Evolutionary conservation across 2,888 invertebrate species (phyloP), one percentile per base, ranked within the genome.

Genomic region (Timema podura): DNA sequence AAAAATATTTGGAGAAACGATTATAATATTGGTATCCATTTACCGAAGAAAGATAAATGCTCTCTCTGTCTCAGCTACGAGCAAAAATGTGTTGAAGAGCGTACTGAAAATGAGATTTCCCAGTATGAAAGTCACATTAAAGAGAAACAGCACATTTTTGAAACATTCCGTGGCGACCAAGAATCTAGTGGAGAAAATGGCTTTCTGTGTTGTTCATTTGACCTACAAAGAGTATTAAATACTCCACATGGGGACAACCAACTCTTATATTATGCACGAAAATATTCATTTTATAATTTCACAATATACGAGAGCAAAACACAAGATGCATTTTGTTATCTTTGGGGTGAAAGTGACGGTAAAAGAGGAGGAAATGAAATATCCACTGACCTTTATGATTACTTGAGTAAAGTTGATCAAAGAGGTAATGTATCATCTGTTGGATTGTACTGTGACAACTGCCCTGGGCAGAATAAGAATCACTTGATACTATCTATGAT

Each of bases 231-330:
- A 13, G 54, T 54, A 10, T 13, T 54, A 16, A 54, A 54, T 54
- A 54, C 13, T 7, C 65, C 65, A 11, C 15, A 48, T 46, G 65
- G 65, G 16, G 65, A 65, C 13, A 65, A 48, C 30, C 47, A 65
- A n/a, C 7, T 6, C 13, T 46, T 65, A n/a, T 65, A 65, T 74
- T 77, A 77, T 70, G 72, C 76, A 44, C 71, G 77, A 46, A 79
- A 78, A 72, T 71, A 78, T n/a, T 76, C 77, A 30, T 75, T 77
- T 8, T 77, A 76, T n/a, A 79, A 78, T 75, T 76, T 78, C 46
- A 78, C 78, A 5, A 67, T 79, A n/a, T 78, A 79, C 71, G n/a
- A 75, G 77, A 67, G 77, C 72, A 59, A 75, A 77, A 72, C 76
- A 78, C 74, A 74, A n/a, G n/a, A 77, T 30, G 30, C 30, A 30